Base-by-base conservation (phyloP, 1,140 invertebrate genomes). In the Drosophila grimshawi region DNA sequence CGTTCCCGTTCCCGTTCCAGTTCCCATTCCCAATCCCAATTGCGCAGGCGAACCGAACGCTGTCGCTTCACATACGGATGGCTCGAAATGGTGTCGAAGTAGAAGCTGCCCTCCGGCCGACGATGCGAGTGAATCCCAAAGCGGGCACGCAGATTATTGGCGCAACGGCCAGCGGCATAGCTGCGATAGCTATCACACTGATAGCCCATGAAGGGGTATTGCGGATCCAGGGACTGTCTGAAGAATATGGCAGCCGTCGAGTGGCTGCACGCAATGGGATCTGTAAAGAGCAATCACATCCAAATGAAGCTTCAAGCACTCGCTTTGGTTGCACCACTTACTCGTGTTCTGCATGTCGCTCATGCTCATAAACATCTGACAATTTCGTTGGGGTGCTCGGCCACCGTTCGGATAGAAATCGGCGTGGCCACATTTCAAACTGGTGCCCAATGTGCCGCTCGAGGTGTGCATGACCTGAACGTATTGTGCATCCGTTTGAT, bases 381-480 rank as follows among this genome's bases (percentile, higher is more conserved):
- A 97, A 2, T 97, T 97, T 0, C 96, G 96, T 78, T 97, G 97
- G 0, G 96, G 94, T 6, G 95, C 95, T 6, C 92, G 93, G 0
- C 97, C 97, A 0, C 95, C 95, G 86, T 98, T 98, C 0, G 97
- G 96, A 86, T 96, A 98, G 92, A 98, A 98, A 86, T 98, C 97
- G 0, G 96, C 96, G 80, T 98, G 96, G 3, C 96, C 97, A 59
- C 96, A 94, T 0, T 97, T 94, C 10, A 94, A 90, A 0, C 94
- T 94, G 37, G 95, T 95, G 0, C 97, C 97, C 63, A 97, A 94
- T 0, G 95, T 92, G 0, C 96, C 96, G 0, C 96, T 96, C 81
- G 98, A 97, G 0, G 97, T 97, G 88, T 99, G 98, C 57, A 98
- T 95, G 2, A 98, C 95, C 91, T 98, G 98, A 0, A 99, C 97